Base-by-base conservation (phyloP, 2,888 invertebrate species). In the Agrenia bidenticulata region DNA sequence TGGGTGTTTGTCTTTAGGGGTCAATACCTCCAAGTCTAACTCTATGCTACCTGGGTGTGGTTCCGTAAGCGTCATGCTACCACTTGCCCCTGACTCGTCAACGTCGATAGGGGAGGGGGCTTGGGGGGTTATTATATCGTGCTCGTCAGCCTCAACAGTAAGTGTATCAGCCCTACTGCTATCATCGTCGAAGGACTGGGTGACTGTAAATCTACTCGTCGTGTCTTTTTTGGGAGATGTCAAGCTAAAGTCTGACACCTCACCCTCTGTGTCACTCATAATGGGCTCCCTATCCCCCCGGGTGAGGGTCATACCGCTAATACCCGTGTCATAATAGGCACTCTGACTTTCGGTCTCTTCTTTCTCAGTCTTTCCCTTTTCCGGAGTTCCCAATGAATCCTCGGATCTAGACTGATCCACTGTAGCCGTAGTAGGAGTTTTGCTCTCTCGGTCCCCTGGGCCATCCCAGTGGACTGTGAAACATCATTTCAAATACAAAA, bases 381-480 rank as follows among this genome's bases (percentile, higher is more conserved):
- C 67, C 70, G 72, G 59, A 74, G 65, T 55, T 61, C 72, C 74
- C 59, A 71, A 65, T 51, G 73, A 73, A 63, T 74, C 74, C 66
- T 70, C 72, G 58, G 72, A 74, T 64, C 71, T 74, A 50, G 72
- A 74, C 37, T 72, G 72, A 62, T 73, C 74, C 67, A 72, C 70
- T 61, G 72, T 67, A 17, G 55, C 32, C 32, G 32, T n/a, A 32
- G 55, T 32, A 27, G 55, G 15, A 32, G 74, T 66, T 65, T 69
- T 70, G 63, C 64, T 63, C 66, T 71, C 71, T 59, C 66, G 67
- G 70, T 72, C 73, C 72, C 67, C 73, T 72, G 71, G 73, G 70
- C 73, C 74, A 69, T 74, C 74, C 74, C 74, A 75, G 73, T 70
- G 74, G 74, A 75, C 74, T 75, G 74, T 73, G 63, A 73, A 69